Evolutionary conservation across 2,797 vertebrate species (phyloP), one percentile per base, ranked within the genome.

Genomic region (Eremophila alpestris): DNA sequence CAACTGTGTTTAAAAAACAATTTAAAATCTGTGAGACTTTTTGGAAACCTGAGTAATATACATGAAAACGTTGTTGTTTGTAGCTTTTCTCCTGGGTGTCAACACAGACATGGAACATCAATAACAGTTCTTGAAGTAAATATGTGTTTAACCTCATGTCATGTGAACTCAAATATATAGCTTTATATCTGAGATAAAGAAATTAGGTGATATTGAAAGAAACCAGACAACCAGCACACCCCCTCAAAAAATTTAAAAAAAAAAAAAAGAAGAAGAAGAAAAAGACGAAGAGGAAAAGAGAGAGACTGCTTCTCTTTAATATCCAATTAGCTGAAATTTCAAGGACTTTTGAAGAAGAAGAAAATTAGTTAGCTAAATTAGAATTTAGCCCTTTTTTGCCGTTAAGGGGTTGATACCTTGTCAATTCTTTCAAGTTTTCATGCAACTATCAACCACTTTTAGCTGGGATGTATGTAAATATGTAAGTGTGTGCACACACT

Each of bases 161-260:
- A 30, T 38, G 6, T 22, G 8, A 79, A 15, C 21, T 60, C 36
- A 88, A 59, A 67, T 13, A 77, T 76, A 36, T 30, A 68, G 4
- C 32, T 65, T 78, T 65, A 15, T 4, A 27, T 16, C 7, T 65
- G 77, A 69, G 9, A 27, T 20, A 9, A 73, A 65, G 68, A 82
- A 41, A 38, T 1, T 1, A 76, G 2, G 7, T 19, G 7, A 30
- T 64, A 48, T 41, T 23, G 38, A 65, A 56, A 27, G 38, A 65
- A 56, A 27, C 4, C 5, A 15, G 45, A 10, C 5, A 22, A 30
- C 4, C 1, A 2, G 26, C 7, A 7, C 3, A 5, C 5, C 16
- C 4, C 10, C 2, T 7, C 27, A 41, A n/a, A 10, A 15, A 3
- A 5, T 24, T 11, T 23, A 14, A 16, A 16, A 19, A 20, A 10